A percentile compares a stretch with the other conserved stretches of the same genome.
These are phyloP conservation scores for Colaptes auratus DNA, from an alignment of 2,113 vertebrate species.

Conservation along the genomic window DNA sequence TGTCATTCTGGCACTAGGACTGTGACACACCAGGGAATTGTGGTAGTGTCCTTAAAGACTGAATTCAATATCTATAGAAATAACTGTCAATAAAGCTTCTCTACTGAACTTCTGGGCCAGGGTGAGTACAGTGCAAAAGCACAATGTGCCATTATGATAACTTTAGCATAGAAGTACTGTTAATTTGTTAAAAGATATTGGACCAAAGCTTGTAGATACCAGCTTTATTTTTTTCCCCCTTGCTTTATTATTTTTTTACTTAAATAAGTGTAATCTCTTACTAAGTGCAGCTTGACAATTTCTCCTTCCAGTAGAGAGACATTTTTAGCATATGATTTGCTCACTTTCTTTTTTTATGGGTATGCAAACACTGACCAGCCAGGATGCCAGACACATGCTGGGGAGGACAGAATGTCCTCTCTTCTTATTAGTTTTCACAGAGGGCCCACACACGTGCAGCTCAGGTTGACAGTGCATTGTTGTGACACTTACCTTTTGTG, in stretches of 20 bases:
- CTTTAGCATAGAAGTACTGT: background rate
- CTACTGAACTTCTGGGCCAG: background rate
- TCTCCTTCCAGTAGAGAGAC: background rate
- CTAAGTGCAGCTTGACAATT: background rate
- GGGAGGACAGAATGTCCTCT: background rate
- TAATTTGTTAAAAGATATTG: background rate
- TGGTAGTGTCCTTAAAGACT: background rate
- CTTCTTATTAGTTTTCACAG: background rate
- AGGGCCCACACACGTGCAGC: fast-evolving
- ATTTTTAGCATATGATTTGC: background rate
- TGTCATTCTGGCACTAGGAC: background rate
- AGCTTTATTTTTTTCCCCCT: background rate
- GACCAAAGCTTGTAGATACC: background rate
- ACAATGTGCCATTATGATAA: background rate
- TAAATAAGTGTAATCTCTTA: background rate
- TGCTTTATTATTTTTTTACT: background rate
- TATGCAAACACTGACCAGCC: background rate
- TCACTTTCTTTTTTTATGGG: background rate
- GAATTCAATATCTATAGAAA: background rate
- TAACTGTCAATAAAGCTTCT: background rate
- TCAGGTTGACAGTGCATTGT: background rate
- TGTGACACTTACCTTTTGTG: background rate
- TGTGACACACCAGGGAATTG: background rate
- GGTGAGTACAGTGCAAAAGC: background rate
- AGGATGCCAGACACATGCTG: background rate